Evolutionary conservation across 1,140 invertebrate species (phyloP), one percentile per base, ranked within the genome.

Genomic region (Babylonia areolata): DNA sequence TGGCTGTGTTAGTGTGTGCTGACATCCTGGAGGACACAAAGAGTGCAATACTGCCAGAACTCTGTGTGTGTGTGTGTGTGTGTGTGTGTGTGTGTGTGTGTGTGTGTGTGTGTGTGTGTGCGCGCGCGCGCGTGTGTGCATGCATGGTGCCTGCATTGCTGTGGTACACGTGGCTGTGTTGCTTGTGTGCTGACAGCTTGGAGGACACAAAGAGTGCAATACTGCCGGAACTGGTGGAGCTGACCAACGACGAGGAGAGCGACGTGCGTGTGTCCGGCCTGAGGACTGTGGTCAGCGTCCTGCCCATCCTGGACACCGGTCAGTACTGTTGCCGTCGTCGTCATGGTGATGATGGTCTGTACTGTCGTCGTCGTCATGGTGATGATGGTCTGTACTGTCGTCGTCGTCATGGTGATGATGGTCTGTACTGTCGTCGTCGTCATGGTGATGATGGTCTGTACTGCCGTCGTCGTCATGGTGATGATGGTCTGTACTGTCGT

Each of bases 161-260:
- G n/a, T n/a, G n/a, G n/a, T n/a, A n/a, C n/a, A n/a, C n/a, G n/a
- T n/a, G n/a, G n/a, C n/a, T n/a, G n/a, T n/a, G 31, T 78, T 39
- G 6, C 69, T 3, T 78, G 42, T 46, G 37, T 33, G 12, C 39
- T 37, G 89, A 12, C 90, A 95, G 94, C 35, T 91, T 95, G 80
- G 95, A 96, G 86, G 93, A 95, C 78, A 95, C 96, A 64, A 96
- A 96, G 94, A 94, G 95, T 92, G 95, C 95, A 91, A 95, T 97
- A 88, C 93, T 97, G 87, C 96, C 96, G 85, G 95, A 96, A 89
- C 94, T 97, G 85, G 96, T 97, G 79, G 96, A 97, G 93, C 93
- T 97, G 86, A 95, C 96, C 40, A 95, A 95, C 87, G 96, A 97
- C 92, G 96, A 96, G 90, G 95, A 96, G 89, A 94, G 94, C 88